Evolutionary conservation across 2,797 vertebrate genomes (phyloP).

Genomic region (Hafferia zeledoni): DNA sequence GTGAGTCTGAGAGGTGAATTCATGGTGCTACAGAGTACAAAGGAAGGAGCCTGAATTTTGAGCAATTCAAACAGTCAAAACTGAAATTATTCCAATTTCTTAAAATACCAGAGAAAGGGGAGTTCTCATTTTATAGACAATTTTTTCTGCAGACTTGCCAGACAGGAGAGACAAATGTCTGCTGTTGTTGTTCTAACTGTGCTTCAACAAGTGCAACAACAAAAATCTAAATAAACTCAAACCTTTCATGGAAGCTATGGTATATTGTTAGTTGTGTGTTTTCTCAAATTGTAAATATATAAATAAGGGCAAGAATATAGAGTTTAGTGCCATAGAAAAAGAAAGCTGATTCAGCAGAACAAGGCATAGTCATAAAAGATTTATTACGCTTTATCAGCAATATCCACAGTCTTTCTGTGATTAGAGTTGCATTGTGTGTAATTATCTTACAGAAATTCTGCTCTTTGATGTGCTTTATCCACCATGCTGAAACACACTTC

Average conservation of each 20-base stretch:
- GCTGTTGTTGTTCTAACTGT: background rate
- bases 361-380: constrained; percentile 51
- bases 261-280: background rate
- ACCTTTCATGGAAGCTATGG: background rate
- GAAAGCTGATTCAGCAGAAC: constrained; percentile 69
- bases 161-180: background rate
- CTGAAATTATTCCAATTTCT: constrained; percentile 19
- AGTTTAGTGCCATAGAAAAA: background rate
- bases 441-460: constrained; percentile 74
- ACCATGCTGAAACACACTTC: constrained; percentile 70
- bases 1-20: background rate
- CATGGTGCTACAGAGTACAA: rapidly evolving
- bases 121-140: background rate
- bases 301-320: constrained; percentile 21
- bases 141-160: constrained; percentile 5
- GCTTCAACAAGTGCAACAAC: background rate
- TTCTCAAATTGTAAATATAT: background rate
- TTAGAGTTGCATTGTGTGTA: constrained; percentile 73
- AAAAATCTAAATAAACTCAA: background rate
- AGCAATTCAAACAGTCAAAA: background rate
- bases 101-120: background rate
- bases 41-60: background rate
- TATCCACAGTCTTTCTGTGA: constrained; percentile 73
- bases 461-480: constrained; percentile 74
- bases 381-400: constrained; percentile 74